Conservation (phyloP, 2,888 invertebrate species). For the Atethmia centrago region DNA sequence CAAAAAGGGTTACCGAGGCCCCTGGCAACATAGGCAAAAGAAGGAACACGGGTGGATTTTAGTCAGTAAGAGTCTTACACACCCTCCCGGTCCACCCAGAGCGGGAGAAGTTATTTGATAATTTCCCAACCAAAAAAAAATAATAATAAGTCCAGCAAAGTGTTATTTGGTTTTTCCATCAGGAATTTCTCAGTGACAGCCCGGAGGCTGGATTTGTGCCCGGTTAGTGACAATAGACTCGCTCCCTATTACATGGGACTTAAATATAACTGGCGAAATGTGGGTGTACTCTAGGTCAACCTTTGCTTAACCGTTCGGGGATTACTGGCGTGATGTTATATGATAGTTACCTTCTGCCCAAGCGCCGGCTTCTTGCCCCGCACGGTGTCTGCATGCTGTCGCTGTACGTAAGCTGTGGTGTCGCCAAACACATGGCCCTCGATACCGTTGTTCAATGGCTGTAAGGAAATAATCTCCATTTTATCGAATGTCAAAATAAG, state of each 20-base stretch:
- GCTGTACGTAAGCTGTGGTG: slow-evolving; percentile 88
- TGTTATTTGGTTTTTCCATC: too few relatives aligned
- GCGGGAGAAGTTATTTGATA: too few relatives aligned
- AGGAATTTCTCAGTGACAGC: too few relatives aligned
- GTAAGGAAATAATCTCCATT: slow-evolving; percentile 8
- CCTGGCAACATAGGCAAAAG: too few relatives aligned
- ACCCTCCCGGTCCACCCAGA: too few relatives aligned
- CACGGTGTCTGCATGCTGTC: slow-evolving; percentile 85
- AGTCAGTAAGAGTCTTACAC: too few relatives aligned
- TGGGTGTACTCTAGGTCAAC: too few relatives aligned
- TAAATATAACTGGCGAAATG: neutral
- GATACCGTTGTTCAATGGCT: slow-evolving; percentile 89
- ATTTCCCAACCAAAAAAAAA: too few relatives aligned
- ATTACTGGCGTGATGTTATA: neutral
- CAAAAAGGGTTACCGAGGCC: too few relatives aligned
- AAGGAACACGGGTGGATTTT: too few relatives aligned
- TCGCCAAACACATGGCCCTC: slow-evolving; percentile 88
- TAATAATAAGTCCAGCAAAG: too few relatives aligned
- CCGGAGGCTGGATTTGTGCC: neutral
- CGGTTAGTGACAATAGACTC: neutral
- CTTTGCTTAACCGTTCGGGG: neutral
- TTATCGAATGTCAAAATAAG: too few relatives aligned
- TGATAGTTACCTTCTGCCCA: slow-evolving; percentile 84
- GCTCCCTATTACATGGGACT: neutral
- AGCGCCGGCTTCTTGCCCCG: slow-evolving; percentile 84